Percentiles rank a stretch among this genome's conserved stretches.
phyloP scores from a whole-genome alignment of 2,888 invertebrate genomes.

The Eucera pruinosa region DNA sequence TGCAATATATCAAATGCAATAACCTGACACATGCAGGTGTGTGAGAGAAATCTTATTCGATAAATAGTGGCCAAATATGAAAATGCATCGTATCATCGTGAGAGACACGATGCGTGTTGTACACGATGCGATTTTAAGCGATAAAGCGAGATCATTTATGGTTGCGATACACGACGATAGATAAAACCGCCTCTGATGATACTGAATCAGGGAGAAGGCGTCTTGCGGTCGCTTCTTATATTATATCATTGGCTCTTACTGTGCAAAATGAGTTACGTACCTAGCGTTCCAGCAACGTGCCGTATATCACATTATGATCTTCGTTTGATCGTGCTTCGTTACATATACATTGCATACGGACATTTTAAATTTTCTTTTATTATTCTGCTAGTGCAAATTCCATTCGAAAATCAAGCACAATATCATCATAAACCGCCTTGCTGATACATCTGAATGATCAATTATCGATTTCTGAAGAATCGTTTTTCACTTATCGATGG shows the following conservation, averaged over 20 bases:
- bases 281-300: slow-evolving; percentile 65
- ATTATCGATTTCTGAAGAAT: not conserved
- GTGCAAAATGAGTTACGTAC: slow-evolving; percentile 66
- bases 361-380: not conserved
- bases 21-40: slow-evolving; percentile 71
- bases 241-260: slow-evolving; percentile 67
- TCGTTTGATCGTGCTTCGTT: slow-evolving; percentile 53
- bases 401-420: not conserved
- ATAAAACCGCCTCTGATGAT: slow-evolving; percentile 27
- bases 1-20: slow-evolving; percentile 81
- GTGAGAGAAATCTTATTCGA: slow-evolving; percentile 56
- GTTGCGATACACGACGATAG: slow-evolving; percentile 31
- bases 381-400: not conserved
- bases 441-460: not conserved
- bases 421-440: not conserved
- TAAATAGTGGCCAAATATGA: slow-evolving; percentile 72
- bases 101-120: slow-evolving; percentile 30
- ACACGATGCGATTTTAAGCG: slow-evolving; percentile 23
- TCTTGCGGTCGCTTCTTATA: slow-evolving; percentile 55
- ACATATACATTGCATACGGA: not conserved
- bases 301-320: slow-evolving; percentile 55
- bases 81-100: slow-evolving; percentile 26
- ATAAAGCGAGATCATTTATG: slow-evolving; percentile 30
- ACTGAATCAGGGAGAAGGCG: slow-evolving; percentile 38
- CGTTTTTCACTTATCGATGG: not conserved